Conservation (phyloP, 2,113 vertebrate species). For the Chaetorhynchus papuensis region DNA sequence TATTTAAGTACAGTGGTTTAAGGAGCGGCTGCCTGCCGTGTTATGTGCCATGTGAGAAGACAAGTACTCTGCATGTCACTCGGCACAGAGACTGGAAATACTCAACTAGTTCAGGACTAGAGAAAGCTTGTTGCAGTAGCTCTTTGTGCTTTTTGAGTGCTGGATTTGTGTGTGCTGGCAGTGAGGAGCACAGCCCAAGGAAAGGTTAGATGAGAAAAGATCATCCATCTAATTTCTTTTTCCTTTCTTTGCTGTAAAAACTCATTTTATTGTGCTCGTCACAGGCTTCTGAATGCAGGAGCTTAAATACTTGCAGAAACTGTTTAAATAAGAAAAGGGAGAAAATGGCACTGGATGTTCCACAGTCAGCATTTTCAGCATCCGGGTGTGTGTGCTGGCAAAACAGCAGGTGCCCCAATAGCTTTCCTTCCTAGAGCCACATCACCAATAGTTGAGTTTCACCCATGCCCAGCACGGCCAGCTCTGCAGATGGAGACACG, state of each 20-base stretch:
- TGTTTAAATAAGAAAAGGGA: neutral
- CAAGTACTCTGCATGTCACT: neutral
- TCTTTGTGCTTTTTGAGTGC: fast-evolving
- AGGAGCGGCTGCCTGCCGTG: neutral
- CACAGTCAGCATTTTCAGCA: neutral
- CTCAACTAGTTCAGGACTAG: neutral
- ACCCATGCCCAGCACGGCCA: neutral
- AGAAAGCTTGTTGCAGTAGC: neutral
- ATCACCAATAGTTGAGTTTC: neutral
- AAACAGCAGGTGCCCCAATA: neutral
- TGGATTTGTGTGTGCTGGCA: neutral
- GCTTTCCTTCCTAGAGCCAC: neutral
- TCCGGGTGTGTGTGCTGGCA: neutral
- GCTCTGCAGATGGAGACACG: neutral
- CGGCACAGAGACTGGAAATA: neutral
- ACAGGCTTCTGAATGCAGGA: neutral
- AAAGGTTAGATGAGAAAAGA: neutral
- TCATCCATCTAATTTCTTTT: neutral
- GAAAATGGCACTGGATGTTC: neutral
- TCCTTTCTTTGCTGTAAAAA: neutral
- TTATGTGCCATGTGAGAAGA: neutral
- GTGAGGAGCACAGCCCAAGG: neutral
- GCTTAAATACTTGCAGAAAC: neutral
- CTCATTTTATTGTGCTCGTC: neutral
- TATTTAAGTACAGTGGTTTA: neutral